Evolutionary conservation across 2,113 vertebrate species (phyloP).

Genomic region (Chaenogobius annularis): DNA sequence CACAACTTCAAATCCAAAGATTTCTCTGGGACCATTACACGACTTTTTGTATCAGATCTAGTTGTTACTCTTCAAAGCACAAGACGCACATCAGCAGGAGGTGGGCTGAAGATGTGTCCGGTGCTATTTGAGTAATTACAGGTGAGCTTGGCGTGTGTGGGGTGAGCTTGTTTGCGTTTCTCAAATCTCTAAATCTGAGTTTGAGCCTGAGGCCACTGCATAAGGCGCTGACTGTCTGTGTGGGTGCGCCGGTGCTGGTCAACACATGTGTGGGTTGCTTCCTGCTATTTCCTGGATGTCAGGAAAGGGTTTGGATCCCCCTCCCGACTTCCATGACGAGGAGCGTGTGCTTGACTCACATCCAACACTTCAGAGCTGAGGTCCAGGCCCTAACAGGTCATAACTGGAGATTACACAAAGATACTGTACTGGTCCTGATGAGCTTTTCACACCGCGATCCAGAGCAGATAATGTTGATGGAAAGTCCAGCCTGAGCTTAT

Average conservation of each 20-base stretch:
- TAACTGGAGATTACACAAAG: slow-evolving; percentile 59
- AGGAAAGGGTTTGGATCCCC: slow-evolving; percentile 27
- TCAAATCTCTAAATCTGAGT: slow-evolving; percentile 16
- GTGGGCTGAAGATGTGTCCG: slow-evolving; percentile 23
- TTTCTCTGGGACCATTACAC: slow-evolving; percentile 59
- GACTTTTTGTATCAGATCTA: slow-evolving; percentile 44
- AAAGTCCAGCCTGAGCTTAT: slow-evolving; percentile 50
- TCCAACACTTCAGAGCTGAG: slow-evolving; percentile 47
- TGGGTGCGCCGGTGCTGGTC: slow-evolving; percentile 27
- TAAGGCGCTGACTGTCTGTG: slow-evolving; percentile 38
- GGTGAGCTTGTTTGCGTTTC: slow-evolving; percentile 49
- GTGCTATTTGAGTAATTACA: slow-evolving; percentile 29
- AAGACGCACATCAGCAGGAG: slow-evolving; percentile 47
- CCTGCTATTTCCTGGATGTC: slow-evolving; percentile 38
- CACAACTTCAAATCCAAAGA: slow-evolving; percentile 60
- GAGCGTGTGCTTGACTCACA: slow-evolving; percentile 40
- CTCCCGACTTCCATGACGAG: slow-evolving; percentile 5
- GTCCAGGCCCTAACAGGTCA: slow-evolving; percentile 66
- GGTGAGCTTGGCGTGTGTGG: slow-evolving; percentile 20
- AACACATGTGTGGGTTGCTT: slow-evolving; percentile 31
- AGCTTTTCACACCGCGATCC: slow-evolving; percentile 45
- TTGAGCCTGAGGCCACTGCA: slow-evolving; percentile 41
- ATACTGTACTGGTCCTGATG: slow-evolving; percentile 44
- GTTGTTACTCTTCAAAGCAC: neutral
- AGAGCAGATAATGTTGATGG: slow-evolving; percentile 45